A percentile compares a stretch with the other conserved stretches of the same genome.
phyloP scores from a whole-genome alignment of 2,888 invertebrate genomes.

The Calameuta pallipes region DNA sequence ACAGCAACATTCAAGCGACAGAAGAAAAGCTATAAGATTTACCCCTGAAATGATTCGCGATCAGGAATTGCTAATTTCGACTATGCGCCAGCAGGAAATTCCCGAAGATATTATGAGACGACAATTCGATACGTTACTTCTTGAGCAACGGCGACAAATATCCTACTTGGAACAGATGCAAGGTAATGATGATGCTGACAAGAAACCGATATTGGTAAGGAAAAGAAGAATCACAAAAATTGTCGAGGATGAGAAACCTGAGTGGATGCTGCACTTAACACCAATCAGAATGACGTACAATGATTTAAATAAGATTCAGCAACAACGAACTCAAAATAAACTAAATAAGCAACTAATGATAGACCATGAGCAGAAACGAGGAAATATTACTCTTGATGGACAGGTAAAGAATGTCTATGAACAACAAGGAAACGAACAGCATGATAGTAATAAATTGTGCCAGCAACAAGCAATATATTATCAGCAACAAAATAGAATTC shows the following conservation, averaged over 20 bases:
- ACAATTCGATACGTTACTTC: conserved; percentile 52
- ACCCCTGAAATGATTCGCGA: conserved; percentile 53
- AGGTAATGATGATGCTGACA: not conserved
- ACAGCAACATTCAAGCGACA: conserved; percentile 4
- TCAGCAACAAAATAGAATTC: not conserved
- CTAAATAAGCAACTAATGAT: too few relatives aligned
- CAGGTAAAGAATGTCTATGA: not conserved
- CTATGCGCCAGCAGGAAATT: conserved; percentile 53
- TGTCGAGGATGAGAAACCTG: conserved; percentile 47
- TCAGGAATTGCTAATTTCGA: conserved; percentile 50
- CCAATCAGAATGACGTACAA: conserved; percentile 47
- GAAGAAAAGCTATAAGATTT: conserved; percentile 36
- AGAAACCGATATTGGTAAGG: not conserved
- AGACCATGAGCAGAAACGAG: not conserved
- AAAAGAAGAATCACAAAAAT: conserved; percentile 22
- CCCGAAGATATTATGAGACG: conserved; percentile 50
- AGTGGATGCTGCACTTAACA: conserved; percentile 57
- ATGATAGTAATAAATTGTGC: not conserved
- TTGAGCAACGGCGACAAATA: conserved; percentile 51
- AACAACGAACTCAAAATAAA: not conserved
- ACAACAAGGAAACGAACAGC: not conserved
- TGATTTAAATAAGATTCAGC: conserved; percentile 27
- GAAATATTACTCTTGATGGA: not conserved
- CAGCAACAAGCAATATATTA: too few relatives aligned
- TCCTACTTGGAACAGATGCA: conserved; percentile 24